Evolutionary conservation across 2,113 vertebrate genomes (phyloP).

Genomic region (human): DNA sequence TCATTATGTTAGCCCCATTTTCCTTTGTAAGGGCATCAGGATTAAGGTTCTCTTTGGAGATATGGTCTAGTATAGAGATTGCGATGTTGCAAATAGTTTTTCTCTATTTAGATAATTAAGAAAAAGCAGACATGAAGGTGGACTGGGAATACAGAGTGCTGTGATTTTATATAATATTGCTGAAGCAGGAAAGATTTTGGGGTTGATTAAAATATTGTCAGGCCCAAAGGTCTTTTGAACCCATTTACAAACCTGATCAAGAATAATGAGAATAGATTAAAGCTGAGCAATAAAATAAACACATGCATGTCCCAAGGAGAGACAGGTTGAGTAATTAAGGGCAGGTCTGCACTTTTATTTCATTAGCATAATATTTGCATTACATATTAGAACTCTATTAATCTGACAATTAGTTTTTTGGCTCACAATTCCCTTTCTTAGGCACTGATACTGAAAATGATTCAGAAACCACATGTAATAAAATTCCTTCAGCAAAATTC

Average conservation of each 20-base stretch:
- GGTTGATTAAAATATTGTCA: constrained; percentile 48
- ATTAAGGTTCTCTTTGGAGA: not conserved
- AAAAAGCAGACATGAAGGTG: not conserved
- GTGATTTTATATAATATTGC: not conserved
- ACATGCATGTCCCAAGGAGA: constrained; percentile 52
- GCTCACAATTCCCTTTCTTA: constrained; percentile 55
- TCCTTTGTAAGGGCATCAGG: not conserved
- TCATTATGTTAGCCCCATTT: not conserved
- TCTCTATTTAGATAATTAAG: constrained; percentile 11
- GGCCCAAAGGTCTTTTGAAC: constrained; percentile 46
- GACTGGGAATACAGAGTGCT: not conserved
- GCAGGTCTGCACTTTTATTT: constrained; percentile 55
- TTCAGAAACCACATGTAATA: constrained; percentile 31
- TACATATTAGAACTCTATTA: constrained; percentile 60
- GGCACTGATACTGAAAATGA: constrained; percentile 46
- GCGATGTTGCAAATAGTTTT: not conserved
- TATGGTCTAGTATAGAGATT: not conserved
- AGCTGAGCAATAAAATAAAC: constrained; percentile 57
- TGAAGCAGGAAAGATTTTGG: not conserved
- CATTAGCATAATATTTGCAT: constrained; percentile 72
- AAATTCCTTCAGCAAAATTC: constrained; percentile 36
- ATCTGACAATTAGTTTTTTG: constrained; percentile 50
- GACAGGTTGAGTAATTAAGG: constrained; percentile 65
- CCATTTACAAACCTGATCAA: constrained; percentile 52
- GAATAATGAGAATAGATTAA: constrained; percentile 67